Evolutionary conservation across 2,797 vertebrate species (phyloP), one percentile per base, ranked within the genome.

Genomic region (Adelosebastes latens): DNA sequence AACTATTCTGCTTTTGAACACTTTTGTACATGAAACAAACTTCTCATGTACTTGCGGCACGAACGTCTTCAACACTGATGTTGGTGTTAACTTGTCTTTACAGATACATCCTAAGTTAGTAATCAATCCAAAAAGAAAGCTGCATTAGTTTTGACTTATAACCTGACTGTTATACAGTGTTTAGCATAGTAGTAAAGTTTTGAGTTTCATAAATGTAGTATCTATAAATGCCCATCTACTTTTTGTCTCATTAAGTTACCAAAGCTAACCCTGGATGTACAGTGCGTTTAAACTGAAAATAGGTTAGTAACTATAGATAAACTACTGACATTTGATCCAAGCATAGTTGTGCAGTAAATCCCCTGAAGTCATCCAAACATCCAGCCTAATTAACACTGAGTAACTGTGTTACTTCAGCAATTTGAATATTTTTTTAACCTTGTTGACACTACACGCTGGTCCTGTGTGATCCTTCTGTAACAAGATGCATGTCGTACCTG

Each of bases 401-500:
- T 31, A 55, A 66, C 5, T 18, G 10, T 34, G 20, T 18, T 42
- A 42, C 36, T 46, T 46, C 24, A 62, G 32, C 8, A 1, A 70
- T 52, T 32, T 25, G 3, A 36, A 49, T 24, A 2, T 18, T 32
- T 18, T 56, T 71, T 14, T 32, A 5, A 67, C 16, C 8, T 24
- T 77, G n/a, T 31, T 25, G 34, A 65, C 29, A 56, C 16, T 53
- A 53, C 1, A 13, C 6, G 5, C 52, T 25, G 11, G 24, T 64
- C 29, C 10, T 10, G 24, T 2, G 12, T 6, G 4, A 55, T 16
- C 2, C 12, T 61, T 63, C 18, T 67, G 18, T 22, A 22, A 36
- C 14, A 22, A 22, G 18, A 68, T 24, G 39, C 6, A 39, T 8
- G 6, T 69, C 61, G 4, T 91, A 98, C 98, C 98, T 97, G 88